A percentile compares a stretch with the other conserved stretches of the same genome.
Conservation (phyloP, 2,113 vertebrate genomes). For the Arothron firmamentum region DNA sequence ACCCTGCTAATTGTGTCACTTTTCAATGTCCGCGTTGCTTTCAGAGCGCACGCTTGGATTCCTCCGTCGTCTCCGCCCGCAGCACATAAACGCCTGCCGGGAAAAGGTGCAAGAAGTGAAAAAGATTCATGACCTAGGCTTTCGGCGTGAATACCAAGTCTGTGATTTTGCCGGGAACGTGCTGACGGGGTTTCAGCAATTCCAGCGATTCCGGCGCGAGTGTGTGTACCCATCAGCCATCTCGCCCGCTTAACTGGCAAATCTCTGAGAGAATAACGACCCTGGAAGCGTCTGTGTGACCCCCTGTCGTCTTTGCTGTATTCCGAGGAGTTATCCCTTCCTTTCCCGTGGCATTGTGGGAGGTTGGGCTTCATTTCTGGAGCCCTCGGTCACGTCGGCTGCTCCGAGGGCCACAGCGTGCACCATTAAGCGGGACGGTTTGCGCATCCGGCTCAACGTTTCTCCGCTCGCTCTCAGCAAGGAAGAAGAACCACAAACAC, state of each 20-base stretch:
- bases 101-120: no score
- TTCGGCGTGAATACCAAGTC: no score
- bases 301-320: slow-evolving; percentile 2
- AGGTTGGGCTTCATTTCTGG: slow-evolving; percentile 18
- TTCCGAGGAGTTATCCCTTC: slow-evolving; percentile 18
- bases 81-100: slow-evolving; percentile 2
- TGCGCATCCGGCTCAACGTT: background rate
- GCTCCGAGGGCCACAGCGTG: slow-evolving; percentile 22
- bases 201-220: background rate
- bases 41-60: background rate
- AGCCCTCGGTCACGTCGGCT: background rate
- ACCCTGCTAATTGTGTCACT: slow-evolving; percentile 59
- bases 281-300: slow-evolving; percentile 2
- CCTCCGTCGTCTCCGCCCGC: background rate
- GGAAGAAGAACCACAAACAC: background rate
- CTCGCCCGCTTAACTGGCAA: slow-evolving; percentile 8
- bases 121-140: no score
- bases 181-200: background rate
- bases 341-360: slow-evolving; percentile 10
- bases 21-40: slow-evolving; percentile 44
- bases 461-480: background rate
- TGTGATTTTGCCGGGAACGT: background rate
- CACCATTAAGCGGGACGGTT: no score
- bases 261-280: slow-evolving; percentile 14
- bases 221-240: slow-evolving; percentile 4